A percentile compares a stretch with the other conserved stretches of the same genome.
phyloP scores from a whole-genome alignment of 2,888 invertebrate genomes.

The Oscheius sp. region DNA sequence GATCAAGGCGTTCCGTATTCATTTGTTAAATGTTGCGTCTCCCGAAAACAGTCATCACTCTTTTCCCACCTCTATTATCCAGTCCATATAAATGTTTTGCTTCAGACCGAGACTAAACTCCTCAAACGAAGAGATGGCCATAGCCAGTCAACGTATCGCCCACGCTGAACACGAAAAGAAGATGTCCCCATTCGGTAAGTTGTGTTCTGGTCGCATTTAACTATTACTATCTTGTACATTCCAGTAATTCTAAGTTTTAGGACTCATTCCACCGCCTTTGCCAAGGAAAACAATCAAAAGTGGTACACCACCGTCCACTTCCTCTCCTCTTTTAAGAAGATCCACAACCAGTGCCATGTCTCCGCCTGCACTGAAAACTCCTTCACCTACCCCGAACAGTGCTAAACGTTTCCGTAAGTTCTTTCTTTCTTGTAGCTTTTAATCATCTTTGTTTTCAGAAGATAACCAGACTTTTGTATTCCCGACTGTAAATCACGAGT shows the following conservation, averaged over 20 bases:
- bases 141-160: slow-evolving; percentile 7
- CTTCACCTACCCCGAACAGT: slow-evolving; percentile 26
- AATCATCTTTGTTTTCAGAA: slow-evolving; percentile 1
- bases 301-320: slow-evolving; percentile 4
- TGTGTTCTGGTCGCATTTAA: neutral
- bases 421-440: neutral
- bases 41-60: slow-evolving; percentile 8
- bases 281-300: slow-evolving; percentile 14
- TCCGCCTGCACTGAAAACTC: slow-evolving; percentile 12
- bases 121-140: neutral
- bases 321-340: neutral
- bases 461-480: slow-evolving; percentile 12
- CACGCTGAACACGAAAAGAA: neutral
- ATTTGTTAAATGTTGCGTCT: slow-evolving; percentile 31
- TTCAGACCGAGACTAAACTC: slow-evolving; percentile 14
- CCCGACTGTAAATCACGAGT: slow-evolving; percentile 6
- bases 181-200: slow-evolving; percentile 1
- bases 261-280: slow-evolving; percentile 22
- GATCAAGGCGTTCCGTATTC: slow-evolving; percentile 33
- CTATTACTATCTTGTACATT: neutral
- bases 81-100: slow-evolving; percentile 13
- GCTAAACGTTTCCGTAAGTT: slow-evolving; percentile 6
- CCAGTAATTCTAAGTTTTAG: slow-evolving; percentile 12
- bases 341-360: neutral
- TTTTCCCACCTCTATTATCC: neutral